Conservation (phyloP, 2,797 vertebrate species). For the Clarias fuscus region DNA sequence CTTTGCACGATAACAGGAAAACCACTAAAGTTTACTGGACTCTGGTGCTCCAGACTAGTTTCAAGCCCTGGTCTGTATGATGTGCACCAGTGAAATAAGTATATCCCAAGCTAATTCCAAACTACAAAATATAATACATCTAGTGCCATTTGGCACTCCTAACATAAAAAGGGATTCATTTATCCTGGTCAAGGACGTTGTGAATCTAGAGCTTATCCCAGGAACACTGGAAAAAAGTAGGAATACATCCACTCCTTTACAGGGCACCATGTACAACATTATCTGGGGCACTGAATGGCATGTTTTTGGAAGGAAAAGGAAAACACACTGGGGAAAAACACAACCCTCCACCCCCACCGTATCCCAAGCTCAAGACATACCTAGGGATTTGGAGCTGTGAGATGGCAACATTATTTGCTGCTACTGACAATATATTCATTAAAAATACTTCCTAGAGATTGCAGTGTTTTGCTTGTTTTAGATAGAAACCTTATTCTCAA, state of each 20-base stretch:
- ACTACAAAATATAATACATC: background rate
- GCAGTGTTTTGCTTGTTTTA: slow-evolving; percentile 26
- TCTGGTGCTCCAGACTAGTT: background rate
- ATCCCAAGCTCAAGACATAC: background rate
- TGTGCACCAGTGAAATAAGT: slow-evolving; percentile 22
- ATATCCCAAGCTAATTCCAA: background rate
- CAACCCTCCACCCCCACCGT: background rate
- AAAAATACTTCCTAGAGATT: slow-evolving; percentile 33
- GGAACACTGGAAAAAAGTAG: background rate
- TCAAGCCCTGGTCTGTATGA: background rate
- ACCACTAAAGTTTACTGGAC: background rate
- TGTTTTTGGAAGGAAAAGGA: background rate
- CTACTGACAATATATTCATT: slow-evolving; percentile 16
- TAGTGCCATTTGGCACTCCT: background rate
- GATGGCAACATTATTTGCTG: slow-evolving; percentile 5
- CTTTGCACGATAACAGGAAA: background rate
- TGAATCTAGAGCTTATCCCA: background rate
- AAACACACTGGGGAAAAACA: background rate
- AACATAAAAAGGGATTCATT: background rate
- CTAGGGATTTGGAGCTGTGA: background rate
- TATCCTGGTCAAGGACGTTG: background rate
- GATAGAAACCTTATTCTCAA: slow-evolving; percentile 7
- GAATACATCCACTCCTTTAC: background rate
- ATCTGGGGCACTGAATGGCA: background rate
- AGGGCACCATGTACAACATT: background rate